Evolutionary conservation across 2,113 vertebrate genomes (phyloP), one percentile per base, ranked within the genome.

Genomic region (Podocnemis expansa): DNA sequence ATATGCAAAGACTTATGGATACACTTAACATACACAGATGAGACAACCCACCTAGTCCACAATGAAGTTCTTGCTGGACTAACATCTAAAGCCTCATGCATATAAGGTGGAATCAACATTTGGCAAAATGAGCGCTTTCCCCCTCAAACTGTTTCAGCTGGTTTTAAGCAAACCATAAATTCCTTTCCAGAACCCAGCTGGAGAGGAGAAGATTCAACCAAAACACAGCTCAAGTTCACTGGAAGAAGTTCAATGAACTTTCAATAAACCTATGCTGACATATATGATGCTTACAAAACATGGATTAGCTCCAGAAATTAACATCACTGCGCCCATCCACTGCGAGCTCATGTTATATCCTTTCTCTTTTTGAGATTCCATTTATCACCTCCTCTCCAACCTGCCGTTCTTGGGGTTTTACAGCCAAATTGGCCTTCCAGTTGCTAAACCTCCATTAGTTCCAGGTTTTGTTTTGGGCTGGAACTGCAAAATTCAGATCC

Each of bases 1-100:
- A 73, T 19, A 92, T 29, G 58, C 54, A 70, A 21, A 89, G 79
- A 84, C 1, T 17, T 1, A 90, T 76, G 73, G 80, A 82, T 8
- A 5, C 80, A 93, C 89, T 86, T 80, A 78, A 82, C 84, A 45
- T 5, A 8, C 25, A 4, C 4, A 58, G 95, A 84, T 1, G 75
- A 94, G 58, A 5, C 13, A n/a, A 80, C 63, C 80, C 10, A 8
- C 49, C 78, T 75, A 94, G 58, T 5, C 55, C 19, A 87, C 84
- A 75, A 83, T 78, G 17, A 84, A 96, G 94, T 84, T 89, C 55
- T 92, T 84, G 93, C 88, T 96, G 96, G 58, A 55, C 9, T 83
- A 85, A 55, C 83, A 41, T 19, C 78, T 89, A 82, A 94, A 96
- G 93, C 22, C 93, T 5, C 78, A 51, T 73, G 85, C 90, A 49